Percentiles rank a stretch among this genome's conserved stretches.
Evolutionary conservation across 2,888 invertebrate species (phyloP).

Genomic region (Operophtera brumata): DNA sequence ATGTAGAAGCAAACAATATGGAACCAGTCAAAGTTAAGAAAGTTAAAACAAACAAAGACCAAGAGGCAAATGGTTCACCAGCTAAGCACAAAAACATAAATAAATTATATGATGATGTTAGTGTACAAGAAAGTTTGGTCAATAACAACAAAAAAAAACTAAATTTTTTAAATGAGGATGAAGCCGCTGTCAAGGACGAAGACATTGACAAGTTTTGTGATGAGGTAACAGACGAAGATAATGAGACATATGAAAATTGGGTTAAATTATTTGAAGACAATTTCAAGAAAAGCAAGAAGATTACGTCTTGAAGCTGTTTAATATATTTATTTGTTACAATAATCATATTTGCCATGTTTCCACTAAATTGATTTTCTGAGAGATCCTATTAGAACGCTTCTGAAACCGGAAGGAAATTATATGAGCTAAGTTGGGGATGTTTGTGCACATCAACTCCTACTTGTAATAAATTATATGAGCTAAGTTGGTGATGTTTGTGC

Average conservation of each 20-base stretch:
- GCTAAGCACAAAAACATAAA: conserved; percentile 35
- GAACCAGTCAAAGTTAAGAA: conserved; percentile 6
- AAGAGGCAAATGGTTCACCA: conserved; percentile 1
- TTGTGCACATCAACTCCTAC: too few species aligned
- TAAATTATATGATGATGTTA: conserved; percentile 41
- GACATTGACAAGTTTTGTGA: conserved; percentile 73
- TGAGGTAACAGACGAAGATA: conserved; percentile 65
- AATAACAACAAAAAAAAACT: conserved; percentile 4
- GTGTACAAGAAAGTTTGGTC: not conserved
- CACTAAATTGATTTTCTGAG: too few species aligned
- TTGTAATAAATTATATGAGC: too few species aligned
- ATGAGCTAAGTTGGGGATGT: too few species aligned
- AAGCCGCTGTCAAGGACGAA: conserved; percentile 63
- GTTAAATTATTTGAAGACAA: conserved; percentile 67
- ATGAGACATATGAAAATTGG: conserved; percentile 68
- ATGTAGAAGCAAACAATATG: not conserved
- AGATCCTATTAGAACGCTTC: too few species aligned
- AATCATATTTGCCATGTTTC: too few species aligned
- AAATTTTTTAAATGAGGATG: conserved; percentile 43
- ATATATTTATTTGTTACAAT: not conserved
- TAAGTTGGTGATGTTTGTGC: too few species aligned
- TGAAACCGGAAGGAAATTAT: too few species aligned
- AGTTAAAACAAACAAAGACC: conserved; percentile 26
- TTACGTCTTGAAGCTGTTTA: not conserved
- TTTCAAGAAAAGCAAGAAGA: conserved; percentile 54